Evolutionary conservation across 2,797 vertebrate species (phyloP).

Genomic region (Sparidentex hasta): DNA sequence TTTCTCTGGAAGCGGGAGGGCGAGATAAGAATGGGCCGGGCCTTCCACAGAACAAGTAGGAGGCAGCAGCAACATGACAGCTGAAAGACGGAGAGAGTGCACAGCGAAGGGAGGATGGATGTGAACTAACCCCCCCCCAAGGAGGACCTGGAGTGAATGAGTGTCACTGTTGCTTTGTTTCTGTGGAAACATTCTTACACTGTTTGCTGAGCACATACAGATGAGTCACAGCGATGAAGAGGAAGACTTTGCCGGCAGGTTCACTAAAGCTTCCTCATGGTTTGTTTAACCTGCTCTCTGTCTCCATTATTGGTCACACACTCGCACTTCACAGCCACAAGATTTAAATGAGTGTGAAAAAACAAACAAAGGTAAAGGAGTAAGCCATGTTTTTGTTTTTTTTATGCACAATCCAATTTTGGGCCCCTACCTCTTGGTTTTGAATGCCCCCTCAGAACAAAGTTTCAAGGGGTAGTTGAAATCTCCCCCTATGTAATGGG

Average conservation of each 20-base stretch:
- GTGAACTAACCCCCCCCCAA: conserved; percentile 20
- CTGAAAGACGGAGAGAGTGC: conserved; percentile 3
- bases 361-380: neutral
- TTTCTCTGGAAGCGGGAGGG: conserved; percentile 70
- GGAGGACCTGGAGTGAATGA: conserved; percentile 15
- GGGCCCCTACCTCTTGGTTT: too few species aligned
- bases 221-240: conserved; percentile 22
- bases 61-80: conserved; percentile 18
- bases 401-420: too few species aligned
- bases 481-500: too few species aligned
- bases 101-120: neutral
- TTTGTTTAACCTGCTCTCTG: conserved; percentile 2
- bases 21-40: conserved; percentile 70
- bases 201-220: conserved; percentile 45
- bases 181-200: conserved; percentile 34
- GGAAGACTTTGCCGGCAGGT: neutral
- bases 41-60: conserved; percentile 67
- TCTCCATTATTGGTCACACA: neutral
- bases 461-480: too few species aligned
- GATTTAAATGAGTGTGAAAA: neutral
- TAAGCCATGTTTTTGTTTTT: conserved; percentile 8
- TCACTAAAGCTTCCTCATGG: neutral
- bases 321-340: neutral
- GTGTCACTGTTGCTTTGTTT: conserved; percentile 14
- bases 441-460: too few species aligned